These are phyloP conservation scores for Notodonta ziczac DNA, from an alignment of 2,888 invertebrate genomes.

Conservation along the genomic window DNA sequence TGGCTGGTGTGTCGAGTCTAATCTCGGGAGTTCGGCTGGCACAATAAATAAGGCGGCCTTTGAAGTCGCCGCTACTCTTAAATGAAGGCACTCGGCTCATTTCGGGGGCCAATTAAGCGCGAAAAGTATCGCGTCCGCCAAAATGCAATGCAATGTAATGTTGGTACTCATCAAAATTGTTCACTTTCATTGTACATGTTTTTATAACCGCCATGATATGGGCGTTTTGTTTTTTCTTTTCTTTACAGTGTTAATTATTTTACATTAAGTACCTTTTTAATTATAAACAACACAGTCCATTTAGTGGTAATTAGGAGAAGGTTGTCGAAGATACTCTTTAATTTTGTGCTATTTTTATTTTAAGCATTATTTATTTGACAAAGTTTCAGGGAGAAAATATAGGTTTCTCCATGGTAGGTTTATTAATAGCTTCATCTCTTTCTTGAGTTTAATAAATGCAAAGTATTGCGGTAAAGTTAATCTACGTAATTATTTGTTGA, in stretches of 20 bases:
- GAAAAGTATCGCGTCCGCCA: slow-evolving; percentile 68
- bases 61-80: slow-evolving; percentile 72
- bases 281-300: slow-evolving; percentile 3
- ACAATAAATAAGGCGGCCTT: slow-evolving; percentile 68
- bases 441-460: no score
- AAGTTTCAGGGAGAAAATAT: neutral
- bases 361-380: neutral
- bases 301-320: slow-evolving; percentile 10
- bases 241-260: slow-evolving; percentile 26
- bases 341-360: neutral
- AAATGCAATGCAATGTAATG: slow-evolving; percentile 51
- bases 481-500: no score
- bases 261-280: slow-evolving; percentile 9
- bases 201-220: slow-evolving; percentile 58
- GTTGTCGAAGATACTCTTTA: neutral
- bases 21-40: slow-evolving; percentile 52
- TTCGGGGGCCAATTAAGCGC: slow-evolving; percentile 77
- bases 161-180: slow-evolving; percentile 73
- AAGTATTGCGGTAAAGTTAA: no score
- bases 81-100: slow-evolving; percentile 71
- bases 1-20: slow-evolving; percentile 65
- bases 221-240: slow-evolving; percentile 45
- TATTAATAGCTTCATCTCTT: no score
- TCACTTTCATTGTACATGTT: slow-evolving; percentile 66
- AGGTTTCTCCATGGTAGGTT: no score